These are phyloP conservation scores for Gobio occitaniae DNA, from an alignment of 2,797 vertebrate species.

Conservation along the genomic window DNA sequence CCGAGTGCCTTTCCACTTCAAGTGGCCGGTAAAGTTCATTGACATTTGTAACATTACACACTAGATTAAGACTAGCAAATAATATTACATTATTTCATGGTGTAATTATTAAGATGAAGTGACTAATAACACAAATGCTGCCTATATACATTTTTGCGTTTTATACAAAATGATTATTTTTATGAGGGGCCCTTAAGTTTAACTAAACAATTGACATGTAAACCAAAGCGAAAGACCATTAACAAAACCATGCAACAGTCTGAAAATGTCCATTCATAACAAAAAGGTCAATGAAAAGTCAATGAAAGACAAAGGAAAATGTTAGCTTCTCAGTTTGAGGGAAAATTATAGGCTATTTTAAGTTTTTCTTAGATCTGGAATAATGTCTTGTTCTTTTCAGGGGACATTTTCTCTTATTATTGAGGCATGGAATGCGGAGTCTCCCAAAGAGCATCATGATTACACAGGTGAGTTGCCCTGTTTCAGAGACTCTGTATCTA, in stretches of 20 bases:
- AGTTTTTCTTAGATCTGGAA: neutral
- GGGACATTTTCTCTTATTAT: slow-evolving; percentile 88
- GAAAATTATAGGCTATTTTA: neutral
- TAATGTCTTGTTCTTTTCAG: slow-evolving; percentile 64
- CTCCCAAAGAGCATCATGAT: slow-evolving; percentile 75
- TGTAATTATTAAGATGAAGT: neutral
- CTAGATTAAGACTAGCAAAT: neutral
- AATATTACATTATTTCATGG: neutral
- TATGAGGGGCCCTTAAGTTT: neutral
- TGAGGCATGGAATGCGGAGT: slow-evolving; percentile 87
- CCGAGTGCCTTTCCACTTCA: slow-evolving; percentile 85
- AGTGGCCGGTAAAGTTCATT: slow-evolving; percentile 84
- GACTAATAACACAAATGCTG: neutral
- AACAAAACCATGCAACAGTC: neutral
- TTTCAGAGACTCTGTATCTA: neutral
- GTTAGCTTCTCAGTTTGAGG: neutral
- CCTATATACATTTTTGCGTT: neutral
- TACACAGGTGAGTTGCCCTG: slow-evolving; percentile 77
- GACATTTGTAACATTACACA: neutral
- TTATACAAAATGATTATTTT: neutral
- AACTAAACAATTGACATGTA: neutral
- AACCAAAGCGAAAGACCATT: neutral
- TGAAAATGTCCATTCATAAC: neutral
- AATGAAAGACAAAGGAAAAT: neutral
- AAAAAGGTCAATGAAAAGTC: neutral